Evolutionary conservation across 2,113 vertebrate genomes (phyloP).

Genomic region (Anser cygnoides): DNA sequence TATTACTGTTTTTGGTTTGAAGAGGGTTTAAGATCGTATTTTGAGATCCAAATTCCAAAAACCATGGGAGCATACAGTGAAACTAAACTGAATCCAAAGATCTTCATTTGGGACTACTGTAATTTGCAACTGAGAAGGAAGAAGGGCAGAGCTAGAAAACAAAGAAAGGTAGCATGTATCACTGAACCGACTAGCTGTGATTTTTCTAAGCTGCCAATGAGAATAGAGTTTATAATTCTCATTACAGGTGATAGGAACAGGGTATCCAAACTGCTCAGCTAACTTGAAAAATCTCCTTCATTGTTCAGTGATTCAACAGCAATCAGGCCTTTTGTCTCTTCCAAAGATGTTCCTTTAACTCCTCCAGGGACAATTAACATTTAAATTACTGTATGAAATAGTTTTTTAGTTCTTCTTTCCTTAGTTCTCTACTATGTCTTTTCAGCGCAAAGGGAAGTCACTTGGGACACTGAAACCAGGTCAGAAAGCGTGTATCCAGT

Average conservation of each 20-base stretch:
- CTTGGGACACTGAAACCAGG: not conserved
- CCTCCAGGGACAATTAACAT: not conserved
- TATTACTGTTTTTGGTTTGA: not conserved
- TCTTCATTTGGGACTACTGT: not conserved
- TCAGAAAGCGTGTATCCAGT: not conserved
- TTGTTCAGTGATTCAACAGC: not conserved
- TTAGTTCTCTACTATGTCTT: not conserved
- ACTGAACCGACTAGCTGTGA: not conserved
- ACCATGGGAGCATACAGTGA: not conserved
- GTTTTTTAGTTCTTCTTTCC: not conserved
- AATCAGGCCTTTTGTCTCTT: not conserved
- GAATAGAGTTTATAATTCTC: not conserved
- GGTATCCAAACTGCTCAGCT: conserved; percentile 1
- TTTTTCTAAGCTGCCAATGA: not conserved
- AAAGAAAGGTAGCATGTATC: not conserved
- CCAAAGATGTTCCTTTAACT: not conserved
- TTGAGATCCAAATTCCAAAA: not conserved
- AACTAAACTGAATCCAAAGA: not conserved
- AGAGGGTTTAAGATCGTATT: not conserved
- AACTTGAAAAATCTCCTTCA: conserved; percentile 11
- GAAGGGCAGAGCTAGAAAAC: not conserved
- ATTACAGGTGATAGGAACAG: not conserved
- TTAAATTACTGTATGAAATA: not conserved
- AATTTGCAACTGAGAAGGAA: not conserved
- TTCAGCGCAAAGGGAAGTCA: not conserved